Evolutionary conservation across 2,888 invertebrate species (phyloP), one percentile per base, ranked within the genome.

Genomic region (Hemicrepidius hirtus): DNA sequence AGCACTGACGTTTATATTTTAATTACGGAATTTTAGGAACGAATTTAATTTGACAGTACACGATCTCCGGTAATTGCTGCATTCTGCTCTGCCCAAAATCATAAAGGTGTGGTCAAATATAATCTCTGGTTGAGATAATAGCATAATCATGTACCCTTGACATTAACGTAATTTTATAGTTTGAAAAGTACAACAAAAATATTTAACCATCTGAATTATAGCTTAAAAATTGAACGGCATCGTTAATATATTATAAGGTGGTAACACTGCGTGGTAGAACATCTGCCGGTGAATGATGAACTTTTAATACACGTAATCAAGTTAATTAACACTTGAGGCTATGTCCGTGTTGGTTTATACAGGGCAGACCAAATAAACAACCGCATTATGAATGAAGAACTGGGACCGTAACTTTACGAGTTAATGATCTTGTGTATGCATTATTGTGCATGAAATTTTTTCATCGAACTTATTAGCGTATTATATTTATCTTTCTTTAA

Each of bases 211-310:
- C 32, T 75, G 72, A 75, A 69, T 70, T 75, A 75, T 67, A 67
- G 66, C 67, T 67, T 72, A 60, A 68, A 74, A 74, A 72, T 76
- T 72, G 74, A 72, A 46, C 68, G 37, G 50, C 67, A 67, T 70
- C 68, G 67, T 76, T 74, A 74, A 72, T 5, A 9, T 32, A 24
- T 64, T 35, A 76, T 75, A 75, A 73, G 75, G 75, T 62, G 71
- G 72, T 55, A 18, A 18, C 68, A 49, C 55, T 49, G 46, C 68
- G 57, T 41, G 50, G 68, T 74, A 68, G 66, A 75, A 75, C 75
- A 77, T 77, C 77, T 75, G 77, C 73, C 68, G 69, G 70, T 77
- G 77, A 77, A 73, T 74, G 74, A 77, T 77, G 77, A 77, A 75
- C 73, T 74, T 74, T 75, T 77, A 77, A 75, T 77, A 68, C 74